Conservation (phyloP, 2,113 vertebrate species). For the Bubo scandiacus region DNA sequence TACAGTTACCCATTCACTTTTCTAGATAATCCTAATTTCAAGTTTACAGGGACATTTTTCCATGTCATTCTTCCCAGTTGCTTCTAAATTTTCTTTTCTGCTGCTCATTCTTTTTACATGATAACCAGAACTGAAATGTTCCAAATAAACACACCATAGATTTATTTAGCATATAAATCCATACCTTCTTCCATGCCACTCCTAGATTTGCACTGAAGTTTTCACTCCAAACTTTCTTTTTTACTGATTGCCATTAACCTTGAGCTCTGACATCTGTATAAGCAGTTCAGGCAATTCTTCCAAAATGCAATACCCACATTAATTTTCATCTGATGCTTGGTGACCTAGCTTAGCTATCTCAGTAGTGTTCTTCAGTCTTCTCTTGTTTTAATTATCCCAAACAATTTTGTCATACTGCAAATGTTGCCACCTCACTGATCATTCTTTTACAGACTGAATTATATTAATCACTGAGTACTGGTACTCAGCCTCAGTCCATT, state of each 20-base stretch:
- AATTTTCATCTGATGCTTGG: not conserved
- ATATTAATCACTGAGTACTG: not conserved
- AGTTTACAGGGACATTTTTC: not conserved
- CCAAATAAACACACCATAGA: not conserved
- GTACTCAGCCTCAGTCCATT: not conserved
- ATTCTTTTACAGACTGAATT: conserved; percentile 20
- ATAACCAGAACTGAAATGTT: not conserved
- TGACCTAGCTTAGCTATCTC: not conserved
- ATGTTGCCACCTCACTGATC: not conserved
- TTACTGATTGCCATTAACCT: not conserved
- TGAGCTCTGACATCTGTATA: not conserved
- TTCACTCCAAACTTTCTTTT: not conserved
- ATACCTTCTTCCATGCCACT: not conserved
- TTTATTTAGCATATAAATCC: not conserved
- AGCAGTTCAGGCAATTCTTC: not conserved
- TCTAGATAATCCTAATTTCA: not conserved
- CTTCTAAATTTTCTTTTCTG: not conserved
- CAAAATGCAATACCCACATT: not conserved
- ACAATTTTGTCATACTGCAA: conserved; percentile 23
- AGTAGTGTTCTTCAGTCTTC: not conserved
- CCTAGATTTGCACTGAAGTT: not conserved
- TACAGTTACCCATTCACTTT: not conserved
- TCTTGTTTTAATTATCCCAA: conserved; percentile 42
- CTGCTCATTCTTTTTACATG: not conserved
- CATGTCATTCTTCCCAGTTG: not conserved